These are phyloP conservation scores for Aplochiton taeniatus DNA, from an alignment of 2,797 vertebrate genomes.

Conservation along the genomic window DNA sequence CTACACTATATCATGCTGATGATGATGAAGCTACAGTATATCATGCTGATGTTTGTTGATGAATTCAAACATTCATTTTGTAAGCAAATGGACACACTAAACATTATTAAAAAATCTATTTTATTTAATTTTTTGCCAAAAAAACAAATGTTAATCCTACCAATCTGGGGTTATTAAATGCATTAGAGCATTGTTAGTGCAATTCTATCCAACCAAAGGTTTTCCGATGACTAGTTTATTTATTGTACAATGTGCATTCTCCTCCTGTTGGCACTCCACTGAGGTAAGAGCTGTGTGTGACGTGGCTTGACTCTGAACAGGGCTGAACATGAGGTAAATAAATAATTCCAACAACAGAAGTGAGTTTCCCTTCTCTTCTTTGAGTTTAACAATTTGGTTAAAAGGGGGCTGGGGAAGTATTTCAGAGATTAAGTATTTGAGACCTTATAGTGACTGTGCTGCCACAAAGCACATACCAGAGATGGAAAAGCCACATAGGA, in stretches of 20 bases:
- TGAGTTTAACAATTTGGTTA: background rate
- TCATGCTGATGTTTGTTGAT: no score
- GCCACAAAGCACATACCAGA: background rate
- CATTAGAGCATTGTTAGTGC: background rate
- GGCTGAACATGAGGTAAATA: constrained; percentile 3
- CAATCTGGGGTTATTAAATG: no score
- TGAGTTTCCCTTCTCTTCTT: background rate
- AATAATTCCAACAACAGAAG: constrained; percentile 13
- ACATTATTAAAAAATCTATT: no score
- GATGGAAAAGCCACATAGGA: no score
- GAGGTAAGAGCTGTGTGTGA: background rate
- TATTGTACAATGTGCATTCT: background rate
- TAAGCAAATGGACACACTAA: no score
- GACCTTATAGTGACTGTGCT: background rate
- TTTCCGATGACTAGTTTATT: background rate
- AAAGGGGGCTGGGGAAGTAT: background rate
- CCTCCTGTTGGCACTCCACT: background rate
- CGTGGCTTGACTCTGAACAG: background rate
- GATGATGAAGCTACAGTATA: no score
- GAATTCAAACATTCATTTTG: no score
- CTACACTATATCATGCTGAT: no score
- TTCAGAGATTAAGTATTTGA: background rate
- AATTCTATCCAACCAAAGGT: background rate
- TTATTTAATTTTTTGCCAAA: no score
- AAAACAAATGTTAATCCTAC: no score